A percentile compares a stretch with the other conserved stretches of the same genome.
Conservation (phyloP, 2,888 invertebrate genomes). For the Drosophila sordidapex region DNA sequence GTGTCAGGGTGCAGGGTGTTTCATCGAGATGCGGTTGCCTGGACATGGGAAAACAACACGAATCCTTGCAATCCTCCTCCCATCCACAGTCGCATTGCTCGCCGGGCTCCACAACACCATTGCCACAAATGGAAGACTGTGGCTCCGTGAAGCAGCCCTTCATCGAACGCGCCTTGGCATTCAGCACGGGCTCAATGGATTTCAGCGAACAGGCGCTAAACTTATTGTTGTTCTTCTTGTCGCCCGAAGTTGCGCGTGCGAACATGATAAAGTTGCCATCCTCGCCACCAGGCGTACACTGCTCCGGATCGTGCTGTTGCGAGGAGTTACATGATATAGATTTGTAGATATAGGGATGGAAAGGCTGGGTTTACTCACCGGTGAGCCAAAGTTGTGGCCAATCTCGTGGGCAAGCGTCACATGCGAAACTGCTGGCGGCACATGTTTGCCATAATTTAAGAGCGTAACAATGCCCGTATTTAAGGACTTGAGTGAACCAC, state of each 20-base stretch:
- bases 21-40: conserved; percentile 91
- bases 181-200: conserved; percentile 96
- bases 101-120: conserved; percentile 97
- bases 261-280: conserved; percentile 99
- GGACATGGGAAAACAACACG: conserved; percentile 96
- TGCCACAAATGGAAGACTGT: conserved; percentile 98
- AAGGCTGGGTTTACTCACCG: conserved; percentile 87
- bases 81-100: conserved; percentile 99
- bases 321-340: not conserved
- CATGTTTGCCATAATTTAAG: conserved; percentile 98
- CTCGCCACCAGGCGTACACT: conserved; percentile 96
- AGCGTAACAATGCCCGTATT: conserved; percentile 99
- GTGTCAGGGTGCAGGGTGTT: conserved; percentile 94
- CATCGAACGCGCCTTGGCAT: conserved; percentile 94
- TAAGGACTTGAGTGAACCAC: conserved; percentile 95
- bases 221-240: conserved; percentile 98
- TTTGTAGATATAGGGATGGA: rapidly evolving
- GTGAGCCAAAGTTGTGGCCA: conserved; percentile 99
- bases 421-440: conserved; percentile 99
- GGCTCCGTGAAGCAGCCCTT: conserved; percentile 98
- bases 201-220: conserved; percentile 97
- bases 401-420: conserved; percentile 99
- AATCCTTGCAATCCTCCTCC: conserved; percentile 97
- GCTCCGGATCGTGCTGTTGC: conserved; percentile 95
- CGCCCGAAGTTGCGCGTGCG: conserved; percentile 98